Evolutionary conservation across 2,113 vertebrate species (phyloP), one percentile per base, ranked within the genome.

Genomic region (Perognathus longimembris): DNA sequence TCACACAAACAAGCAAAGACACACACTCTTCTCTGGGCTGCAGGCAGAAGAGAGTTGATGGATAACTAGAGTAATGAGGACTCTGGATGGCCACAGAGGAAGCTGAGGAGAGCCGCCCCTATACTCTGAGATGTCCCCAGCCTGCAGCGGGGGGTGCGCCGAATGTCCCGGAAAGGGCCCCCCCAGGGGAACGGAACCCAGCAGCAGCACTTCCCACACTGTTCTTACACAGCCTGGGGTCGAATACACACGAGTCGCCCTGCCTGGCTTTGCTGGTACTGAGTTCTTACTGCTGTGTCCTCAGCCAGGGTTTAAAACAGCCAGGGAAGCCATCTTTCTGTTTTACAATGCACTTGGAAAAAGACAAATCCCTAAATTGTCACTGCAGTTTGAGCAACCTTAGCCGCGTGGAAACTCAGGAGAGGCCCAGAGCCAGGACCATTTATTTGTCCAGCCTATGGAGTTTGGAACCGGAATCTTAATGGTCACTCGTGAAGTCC

Each of bases 391-490:
- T 11, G 82, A 91, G 76, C 17, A 66, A 54, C 38, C 45, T n/a
- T 30, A 34, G 87, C 34, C 74, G 8, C 32, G 32, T 76, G 74
- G 91, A 79, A 76, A 76, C 69, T 89, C 28, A 2, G 32, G 28
- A 74, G 74, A 24, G 54, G 42, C 38, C 32, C 3, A 11, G 45
- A 50, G 66, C 82, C 83, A 95, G 92, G n/a, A 59, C 69, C 67
- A 26, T 70, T 75, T 87, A 26, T 70, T 75, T 87, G 86, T 95
- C 69, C 88, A 28, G 59, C n/a, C 0, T 42, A 50, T 57, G 40
- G 66, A 66, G 40, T 82, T 96, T 87, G 86, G 74, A 57, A 71
- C 36, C 63, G 70, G 66, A 92, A 81, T 89, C 77, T 75, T 57
- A 81, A 57, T 1, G 63, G 69, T 85, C 61, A 30, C n/a, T 32